These are phyloP conservation scores for Circaetus gallicus DNA, from an alignment of 2,113 vertebrate species.

Conservation along the genomic window DNA sequence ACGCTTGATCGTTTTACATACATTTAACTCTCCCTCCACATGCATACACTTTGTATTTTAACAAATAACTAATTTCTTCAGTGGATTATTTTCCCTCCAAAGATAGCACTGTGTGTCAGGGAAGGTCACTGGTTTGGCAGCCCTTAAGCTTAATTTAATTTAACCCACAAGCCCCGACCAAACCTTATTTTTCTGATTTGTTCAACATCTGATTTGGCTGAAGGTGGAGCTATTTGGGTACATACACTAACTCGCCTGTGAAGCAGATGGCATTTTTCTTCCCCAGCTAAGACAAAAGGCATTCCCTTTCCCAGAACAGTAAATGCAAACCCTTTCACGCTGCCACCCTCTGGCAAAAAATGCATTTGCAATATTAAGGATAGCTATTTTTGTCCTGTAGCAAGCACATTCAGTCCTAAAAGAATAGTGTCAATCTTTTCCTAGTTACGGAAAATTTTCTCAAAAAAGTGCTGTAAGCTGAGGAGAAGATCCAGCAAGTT, in stretches of 20 bases:
- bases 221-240: background rate
- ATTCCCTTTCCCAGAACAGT: background rate
- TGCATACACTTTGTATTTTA: background rate
- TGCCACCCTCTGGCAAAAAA: conserved; percentile 20
- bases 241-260: rapidly evolving
- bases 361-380: background rate
- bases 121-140: background rate
- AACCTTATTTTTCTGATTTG: background rate
- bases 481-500: background rate
- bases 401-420: background rate
- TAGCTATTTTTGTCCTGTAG: background rate
- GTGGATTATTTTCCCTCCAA: background rate
- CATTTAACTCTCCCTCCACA: background rate
- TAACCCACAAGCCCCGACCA: background rate
- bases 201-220: background rate
- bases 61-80: background rate
- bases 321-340: background rate
- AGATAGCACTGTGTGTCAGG: rapidly evolving
- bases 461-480: background rate
- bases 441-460: background rate
- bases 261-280: background rate
- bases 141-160: background rate
- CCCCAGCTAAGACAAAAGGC: background rate
- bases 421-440: background rate
- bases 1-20: background rate